Evolutionary conservation across 2,888 invertebrate species (phyloP).

Genomic region (Invenusta paracnida): DNA sequence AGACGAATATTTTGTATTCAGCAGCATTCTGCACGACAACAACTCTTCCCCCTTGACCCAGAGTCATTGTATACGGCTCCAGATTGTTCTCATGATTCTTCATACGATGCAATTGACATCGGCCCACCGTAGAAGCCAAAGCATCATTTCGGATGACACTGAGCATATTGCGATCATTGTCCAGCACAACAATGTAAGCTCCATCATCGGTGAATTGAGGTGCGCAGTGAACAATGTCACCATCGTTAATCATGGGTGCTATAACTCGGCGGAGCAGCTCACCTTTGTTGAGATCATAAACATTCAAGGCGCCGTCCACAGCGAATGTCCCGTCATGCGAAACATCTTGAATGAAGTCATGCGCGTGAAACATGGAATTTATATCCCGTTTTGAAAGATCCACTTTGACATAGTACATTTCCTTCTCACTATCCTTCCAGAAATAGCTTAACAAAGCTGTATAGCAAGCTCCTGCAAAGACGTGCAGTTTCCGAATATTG

Average conservation of each 20-base stretch:
- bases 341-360: constrained; percentile 39
- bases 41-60: constrained; percentile 34
- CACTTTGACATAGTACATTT: constrained; percentile 43
- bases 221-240: not conserved
- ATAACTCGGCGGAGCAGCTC: constrained; percentile 27
- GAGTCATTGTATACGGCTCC: constrained; percentile 36
- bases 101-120: constrained; percentile 30
- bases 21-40: constrained; percentile 34
- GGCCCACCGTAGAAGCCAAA: not conserved
- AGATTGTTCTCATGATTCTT: not conserved
- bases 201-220: constrained; percentile 40
- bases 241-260: not conserved
- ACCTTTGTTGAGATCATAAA: constrained; percentile 39
- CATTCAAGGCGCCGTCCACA: constrained; percentile 29
- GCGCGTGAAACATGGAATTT: constrained; percentile 35
- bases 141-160: constrained; percentile 33
- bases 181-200: constrained; percentile 33
- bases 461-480: constrained; percentile 4
- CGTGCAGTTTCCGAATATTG: constrained; percentile 27
- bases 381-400: constrained; percentile 39
- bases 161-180: constrained; percentile 22
- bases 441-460: constrained; percentile 34
- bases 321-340: constrained; percentile 38
- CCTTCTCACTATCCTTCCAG: constrained; percentile 41
- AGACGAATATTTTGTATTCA: constrained; percentile 41